Percentiles rank a stretch among this genome's conserved stretches.
Conservation (phyloP, 2,113 vertebrate genomes). For the Heptranchias perlo region DNA sequence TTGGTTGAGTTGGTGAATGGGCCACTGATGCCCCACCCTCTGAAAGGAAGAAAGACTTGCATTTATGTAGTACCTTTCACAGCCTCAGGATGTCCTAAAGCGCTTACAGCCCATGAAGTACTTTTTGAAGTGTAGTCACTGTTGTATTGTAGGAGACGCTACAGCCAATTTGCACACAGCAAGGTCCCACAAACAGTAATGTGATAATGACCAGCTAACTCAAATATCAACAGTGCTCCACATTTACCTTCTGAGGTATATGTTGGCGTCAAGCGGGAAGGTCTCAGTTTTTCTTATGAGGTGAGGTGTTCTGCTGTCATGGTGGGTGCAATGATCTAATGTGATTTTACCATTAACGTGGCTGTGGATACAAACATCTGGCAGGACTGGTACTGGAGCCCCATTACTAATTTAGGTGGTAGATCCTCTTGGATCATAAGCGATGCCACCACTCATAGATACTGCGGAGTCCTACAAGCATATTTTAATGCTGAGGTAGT, state of each 20-base stretch:
- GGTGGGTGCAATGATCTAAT: no score
- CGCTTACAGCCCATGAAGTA: no score
- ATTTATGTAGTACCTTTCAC: no score
- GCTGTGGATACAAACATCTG: neutral
- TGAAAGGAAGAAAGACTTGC: no score
- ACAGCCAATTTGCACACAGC: no score
- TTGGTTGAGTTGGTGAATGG: neutral
- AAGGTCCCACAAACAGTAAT: no score
- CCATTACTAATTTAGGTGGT: neutral
- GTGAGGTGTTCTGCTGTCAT: neutral
- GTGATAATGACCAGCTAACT: neutral
- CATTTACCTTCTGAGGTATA: neutral
- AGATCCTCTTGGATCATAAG: neutral
- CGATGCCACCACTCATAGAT: neutral
- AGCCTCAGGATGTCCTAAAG: no score
- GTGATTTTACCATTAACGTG: no score
- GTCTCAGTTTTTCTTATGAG: neutral
- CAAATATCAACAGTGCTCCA: neutral
- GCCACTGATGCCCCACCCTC: no score
- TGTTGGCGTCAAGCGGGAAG: neutral
- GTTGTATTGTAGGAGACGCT: no score
- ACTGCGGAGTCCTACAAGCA: neutral
- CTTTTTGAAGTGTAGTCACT: no score
- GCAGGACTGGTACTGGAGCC: neutral
- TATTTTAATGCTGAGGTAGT: neutral